phyloP scores from a whole-genome alignment of 2,113 vertebrate genomes.

The Struthidea cinerea region DNA sequence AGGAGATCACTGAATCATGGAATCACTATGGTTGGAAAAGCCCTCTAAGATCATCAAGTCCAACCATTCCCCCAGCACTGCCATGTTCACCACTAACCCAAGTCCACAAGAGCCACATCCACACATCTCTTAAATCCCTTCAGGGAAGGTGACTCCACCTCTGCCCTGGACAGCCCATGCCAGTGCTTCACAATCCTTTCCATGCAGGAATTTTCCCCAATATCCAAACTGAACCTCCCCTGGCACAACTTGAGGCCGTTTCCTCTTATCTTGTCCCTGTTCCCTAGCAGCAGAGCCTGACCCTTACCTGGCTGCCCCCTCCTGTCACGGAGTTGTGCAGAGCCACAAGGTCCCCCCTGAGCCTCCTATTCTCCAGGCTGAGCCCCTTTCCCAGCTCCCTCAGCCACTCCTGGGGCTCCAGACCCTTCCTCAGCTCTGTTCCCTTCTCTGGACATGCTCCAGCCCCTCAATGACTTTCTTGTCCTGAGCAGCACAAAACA shows the following conservation, averaged over 20 bases:
- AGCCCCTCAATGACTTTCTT: not conserved
- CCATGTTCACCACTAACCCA: not conserved
- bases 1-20: not conserved
- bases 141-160: not conserved
- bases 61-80: not conserved
- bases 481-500: not conserved
- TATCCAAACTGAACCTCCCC: not conserved
- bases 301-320: not conserved
- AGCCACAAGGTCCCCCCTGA: not conserved
- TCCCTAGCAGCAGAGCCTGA: not conserved
- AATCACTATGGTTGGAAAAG: not conserved
- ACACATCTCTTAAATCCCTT: not conserved
- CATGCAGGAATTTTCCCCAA: not conserved
- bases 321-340: not conserved
- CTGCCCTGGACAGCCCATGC: not conserved
- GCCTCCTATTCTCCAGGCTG: not conserved
- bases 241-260: rapidly evolving
- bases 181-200: not conserved
- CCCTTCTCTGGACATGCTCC: not conserved
- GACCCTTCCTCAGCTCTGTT: not conserved
- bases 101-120: not conserved
- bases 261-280: not conserved
- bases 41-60: not conserved
- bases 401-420: not conserved
- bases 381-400: not conserved